Base-by-base conservation (phyloP, 2,797 vertebrate genomes). In the Sebastes trivittatus region DNA sequence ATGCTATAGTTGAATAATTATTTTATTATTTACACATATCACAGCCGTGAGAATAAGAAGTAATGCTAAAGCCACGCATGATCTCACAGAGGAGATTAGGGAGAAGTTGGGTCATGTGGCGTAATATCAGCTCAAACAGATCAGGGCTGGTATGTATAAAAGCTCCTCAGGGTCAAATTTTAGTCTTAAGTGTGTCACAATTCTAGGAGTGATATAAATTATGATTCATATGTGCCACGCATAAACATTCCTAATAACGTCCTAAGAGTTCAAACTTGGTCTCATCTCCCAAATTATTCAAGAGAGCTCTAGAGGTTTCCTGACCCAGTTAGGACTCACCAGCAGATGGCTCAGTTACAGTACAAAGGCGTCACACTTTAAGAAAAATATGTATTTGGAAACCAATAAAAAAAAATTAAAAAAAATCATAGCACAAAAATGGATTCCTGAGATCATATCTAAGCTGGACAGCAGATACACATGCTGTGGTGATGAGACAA, bases 71-170 rank as follows among this genome's bases (percentile, higher is more conserved):
- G 54, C n/a, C n/a, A 42, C 1, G 1, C 64, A 22, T 55, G 32
- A 72, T 68, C 67, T 67, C 55, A 49, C 38, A 3, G 18, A 42
- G 59, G 32, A 84, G 83, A 81, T 76, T 78, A 83, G 18, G 56
- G 46, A 60, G 16, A 67, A 29, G 68, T 65, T 54, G 29, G 68
- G 62, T 80, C 59, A 80, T 62, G 72, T 64, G 69, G 20, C 29
- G 29, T 42, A 69, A 84, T 11, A 58, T 27, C 34, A 32, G 64
- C 64, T 64, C 68, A n/a, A 67, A 72, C 25, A 68, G 55, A 67
- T 77, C 36, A n/a, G 56, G 49, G 32, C 30, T 2, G 30, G 67
- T 70, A 71, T 71, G 69, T 74, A 10, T 23, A 65, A 86, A 86
- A 64, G 67, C 62, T 23, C 46, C 61, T 73, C 11, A 64, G 9